Base-by-base conservation (phyloP, 2,113 vertebrate species). In the Corythaixoides concolor region DNA sequence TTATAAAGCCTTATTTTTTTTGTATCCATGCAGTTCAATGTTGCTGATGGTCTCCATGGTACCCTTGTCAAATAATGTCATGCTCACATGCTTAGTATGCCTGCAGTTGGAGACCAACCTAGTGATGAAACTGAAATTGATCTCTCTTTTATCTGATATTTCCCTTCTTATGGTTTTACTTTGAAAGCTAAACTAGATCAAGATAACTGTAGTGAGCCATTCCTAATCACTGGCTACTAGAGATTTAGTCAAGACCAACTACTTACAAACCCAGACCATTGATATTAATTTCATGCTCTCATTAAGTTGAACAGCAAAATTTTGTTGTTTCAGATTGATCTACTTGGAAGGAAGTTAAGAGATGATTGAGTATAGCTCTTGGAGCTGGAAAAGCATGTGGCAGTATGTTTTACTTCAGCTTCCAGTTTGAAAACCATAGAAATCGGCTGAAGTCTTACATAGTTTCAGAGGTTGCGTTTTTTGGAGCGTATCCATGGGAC, bases 1-100 rank as follows among this genome's bases (percentile, higher is more conserved):
- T 10, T n/a, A 59, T n/a, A 39, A 75, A 68, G 8, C 32, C 3
- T 45, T 70, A 3, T 60, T 78, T 70, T 92, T 76, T 47, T 55
- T 68, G 43, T 67, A 4, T 47, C 19, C 11, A 0, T 47, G 30
- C 9, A 3, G 4, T n/a, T 89, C 49, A 50, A 2, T 7, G 2
- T 72, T 72, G 49, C 58, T 90, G 28, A 39, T 52, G 47, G 15
- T 78, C 23, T 92, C 56, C 23, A 12, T n/a, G 33, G 20, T 72
- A 53, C 8, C 43, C 23, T 50, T 79, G 43, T 8, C 41, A 85
- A 67, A 37, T 50, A 55, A 82, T 85, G 75, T 59, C n/a, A 24
- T 1, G 0, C 17, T 79, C 12, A 8, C 1, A 1, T 69, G 63
- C 23, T 76, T 72, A 70, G 27, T 30, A 18, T 79, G 63, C 5